Evolutionary conservation across 2,797 vertebrate genomes (phyloP).

Genomic region (Salmo trutta): DNA sequence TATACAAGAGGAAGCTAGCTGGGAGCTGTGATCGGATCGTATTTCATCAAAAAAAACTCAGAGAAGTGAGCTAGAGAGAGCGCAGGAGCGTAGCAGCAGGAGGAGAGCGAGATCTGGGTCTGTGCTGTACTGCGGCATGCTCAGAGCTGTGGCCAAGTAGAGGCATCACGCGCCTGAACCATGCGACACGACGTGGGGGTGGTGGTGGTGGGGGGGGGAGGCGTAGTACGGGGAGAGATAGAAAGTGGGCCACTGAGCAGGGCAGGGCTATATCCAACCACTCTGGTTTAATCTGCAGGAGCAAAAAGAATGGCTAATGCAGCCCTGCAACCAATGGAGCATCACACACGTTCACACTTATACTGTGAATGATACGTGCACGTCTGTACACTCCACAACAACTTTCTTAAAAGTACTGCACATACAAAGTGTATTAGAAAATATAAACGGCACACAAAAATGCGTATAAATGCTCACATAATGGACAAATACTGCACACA

Average conservation of each 20-base stretch:
- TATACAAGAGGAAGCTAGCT: background rate
- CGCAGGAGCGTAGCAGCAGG: background rate
- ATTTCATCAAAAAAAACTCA: background rate
- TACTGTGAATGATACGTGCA: slow-evolving; percentile 8
- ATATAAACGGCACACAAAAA: slow-evolving; percentile 1
- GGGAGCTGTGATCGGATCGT: too few species aligned
- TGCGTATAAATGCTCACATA: background rate
- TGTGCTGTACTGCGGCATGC: background rate
- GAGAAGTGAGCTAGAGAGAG: background rate
- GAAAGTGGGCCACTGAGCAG: slow-evolving; percentile 27
- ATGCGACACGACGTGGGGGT: background rate
- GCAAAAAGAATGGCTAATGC: slow-evolving; percentile 12
- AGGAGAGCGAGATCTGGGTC: background rate
- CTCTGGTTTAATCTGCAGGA: slow-evolving; percentile 12
- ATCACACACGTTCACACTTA: slow-evolving; percentile 17
- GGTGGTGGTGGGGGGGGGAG: background rate
- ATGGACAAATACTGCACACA: background rate
- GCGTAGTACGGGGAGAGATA: background rate
- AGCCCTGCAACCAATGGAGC: background rate
- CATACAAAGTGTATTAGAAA: background rate
- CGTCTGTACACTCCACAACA: too few species aligned
- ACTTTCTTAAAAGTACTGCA: background rate
- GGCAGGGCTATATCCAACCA: background rate
- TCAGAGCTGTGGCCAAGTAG: slow-evolving; percentile 17
- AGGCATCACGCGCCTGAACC: slow-evolving; percentile 13